Evolutionary conservation across 2,888 invertebrate species (phyloP), one percentile per base, ranked within the genome.

Genomic region (Calliopum simillimum): DNA sequence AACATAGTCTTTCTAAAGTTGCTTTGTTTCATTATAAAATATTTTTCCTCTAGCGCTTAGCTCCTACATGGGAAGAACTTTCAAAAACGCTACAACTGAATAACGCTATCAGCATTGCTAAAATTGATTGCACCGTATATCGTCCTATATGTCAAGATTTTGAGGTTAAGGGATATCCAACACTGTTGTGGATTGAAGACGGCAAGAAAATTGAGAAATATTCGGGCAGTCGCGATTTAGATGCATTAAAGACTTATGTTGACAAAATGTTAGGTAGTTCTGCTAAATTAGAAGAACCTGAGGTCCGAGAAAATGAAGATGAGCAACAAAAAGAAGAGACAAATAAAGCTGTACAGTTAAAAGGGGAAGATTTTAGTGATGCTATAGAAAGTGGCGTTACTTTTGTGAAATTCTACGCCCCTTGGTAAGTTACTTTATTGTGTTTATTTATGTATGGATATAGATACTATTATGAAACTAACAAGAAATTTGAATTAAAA

Each of bases 361-460:
- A 90, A 0, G 91, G 90, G 41, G 91, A 92, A 62, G 92, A 90
- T 69, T 96, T 96, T 80, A 89, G 91, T 51, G 88, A 91, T 44
- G 90, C 90, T 68, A 87, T 94, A 49, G 89, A 92, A 75, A 90
- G 89, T 25, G 94, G 94, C 66, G 84, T 93, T 43, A 91, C 93
- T 0, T 95, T 96, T 81, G 90, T 96, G 41, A 94, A 96, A 85
- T 96, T 94, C 82, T 96, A 92, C 87, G 95, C 95, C 3, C 95
- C 96, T 2, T 96, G 96, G 96, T 91, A 86, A 62, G 19, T 61
- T 46, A 2, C 8, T 11, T 44, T 5, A 13, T 67, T 44, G 12
- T 41, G 8, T 33, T 33, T 33, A 33, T 33, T 8, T 19, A n/a
- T 61, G 14, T 41, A 12, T 12, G 0, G 67, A 47, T 53, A 53